Percentiles rank a stretch among this genome's conserved stretches.
phyloP scores from a whole-genome alignment of 2,888 invertebrate species.

The Tortricodes alternella region DNA sequence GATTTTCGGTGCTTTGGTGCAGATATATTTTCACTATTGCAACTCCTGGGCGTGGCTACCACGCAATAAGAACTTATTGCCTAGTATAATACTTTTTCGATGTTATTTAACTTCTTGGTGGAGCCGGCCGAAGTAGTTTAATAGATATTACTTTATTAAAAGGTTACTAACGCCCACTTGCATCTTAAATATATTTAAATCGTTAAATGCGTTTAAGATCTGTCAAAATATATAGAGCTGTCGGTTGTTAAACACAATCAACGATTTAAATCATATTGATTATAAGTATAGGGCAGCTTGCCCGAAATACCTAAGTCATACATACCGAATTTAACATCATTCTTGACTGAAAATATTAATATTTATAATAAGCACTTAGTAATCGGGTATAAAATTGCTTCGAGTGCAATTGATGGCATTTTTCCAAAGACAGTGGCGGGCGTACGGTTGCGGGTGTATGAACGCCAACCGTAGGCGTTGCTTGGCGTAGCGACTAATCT shows the following conservation, averaged over 20 bases:
- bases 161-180: no score
- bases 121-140: neutral
- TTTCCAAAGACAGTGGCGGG: conserved; percentile 6
- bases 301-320: no score
- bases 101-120: neutral
- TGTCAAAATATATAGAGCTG: no score
- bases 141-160: neutral
- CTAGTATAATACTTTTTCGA: neutral
- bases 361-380: no score
- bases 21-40: conserved; percentile 48
- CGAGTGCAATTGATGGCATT: conserved; percentile 14
- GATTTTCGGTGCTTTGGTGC: conserved; percentile 53
- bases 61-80: conserved; percentile 31
- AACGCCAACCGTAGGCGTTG: conserved; percentile 27
- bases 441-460: conserved; percentile 7
- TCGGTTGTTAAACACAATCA: no score
- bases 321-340: no score
- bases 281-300: no score
- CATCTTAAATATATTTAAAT: no score
- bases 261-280: no score
- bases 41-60: conserved; percentile 39
- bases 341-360: no score
- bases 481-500: conserved; percentile 64
- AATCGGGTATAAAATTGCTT: no score
- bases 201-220: no score